Evolutionary conservation across 2,888 invertebrate species (phyloP).

Genomic region (Agrilus mali): DNA sequence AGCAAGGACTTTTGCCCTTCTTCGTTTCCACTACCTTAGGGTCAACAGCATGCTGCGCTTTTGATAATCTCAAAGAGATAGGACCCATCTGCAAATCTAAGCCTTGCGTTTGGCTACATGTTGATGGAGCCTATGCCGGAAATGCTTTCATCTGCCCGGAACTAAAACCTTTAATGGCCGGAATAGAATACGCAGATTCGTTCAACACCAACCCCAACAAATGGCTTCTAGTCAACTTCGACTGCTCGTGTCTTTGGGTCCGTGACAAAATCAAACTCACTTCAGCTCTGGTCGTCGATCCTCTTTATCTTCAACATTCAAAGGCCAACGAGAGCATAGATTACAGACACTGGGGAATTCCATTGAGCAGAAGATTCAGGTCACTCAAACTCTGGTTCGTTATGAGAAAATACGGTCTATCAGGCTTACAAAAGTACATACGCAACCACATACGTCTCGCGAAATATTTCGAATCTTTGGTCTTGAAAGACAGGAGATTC

Average conservation of each 20-base stretch:
- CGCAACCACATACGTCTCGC: slow-evolving; percentile 69
- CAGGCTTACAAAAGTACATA: slow-evolving; percentile 71
- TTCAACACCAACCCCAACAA: slow-evolving; percentile 85
- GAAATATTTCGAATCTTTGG: slow-evolving; percentile 56
- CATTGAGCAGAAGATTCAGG: slow-evolving; percentile 70
- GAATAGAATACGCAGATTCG: slow-evolving; percentile 66
- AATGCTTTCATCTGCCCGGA: slow-evolving; percentile 79
- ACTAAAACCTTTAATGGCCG: slow-evolving; percentile 50
- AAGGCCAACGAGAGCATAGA: slow-evolving; percentile 59
- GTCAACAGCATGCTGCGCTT: slow-evolving; percentile 72
- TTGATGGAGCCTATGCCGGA: slow-evolving; percentile 81
- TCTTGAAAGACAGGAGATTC: slow-evolving; percentile 57
- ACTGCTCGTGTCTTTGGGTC: slow-evolving; percentile 78
- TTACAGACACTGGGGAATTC: slow-evolving; percentile 77
- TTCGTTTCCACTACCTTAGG: slow-evolving; percentile 74
- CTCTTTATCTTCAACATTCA: slow-evolving; percentile 72
- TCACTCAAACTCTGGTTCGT: slow-evolving; percentile 86
- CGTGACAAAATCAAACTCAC: slow-evolving; percentile 63
- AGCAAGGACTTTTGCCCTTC: slow-evolving; percentile 66
- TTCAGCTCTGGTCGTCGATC: slow-evolving; percentile 74
- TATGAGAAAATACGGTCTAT: slow-evolving; percentile 65
- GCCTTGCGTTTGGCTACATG: slow-evolving; percentile 70
- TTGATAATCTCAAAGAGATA: slow-evolving; percentile 69
- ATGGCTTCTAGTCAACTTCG: slow-evolving; percentile 74
- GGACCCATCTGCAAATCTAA: slow-evolving; percentile 53